Evolutionary conservation across 2,113 vertebrate species (phyloP), one percentile per base, ranked within the genome.

Genomic region (Apodemus sylvaticus): DNA sequence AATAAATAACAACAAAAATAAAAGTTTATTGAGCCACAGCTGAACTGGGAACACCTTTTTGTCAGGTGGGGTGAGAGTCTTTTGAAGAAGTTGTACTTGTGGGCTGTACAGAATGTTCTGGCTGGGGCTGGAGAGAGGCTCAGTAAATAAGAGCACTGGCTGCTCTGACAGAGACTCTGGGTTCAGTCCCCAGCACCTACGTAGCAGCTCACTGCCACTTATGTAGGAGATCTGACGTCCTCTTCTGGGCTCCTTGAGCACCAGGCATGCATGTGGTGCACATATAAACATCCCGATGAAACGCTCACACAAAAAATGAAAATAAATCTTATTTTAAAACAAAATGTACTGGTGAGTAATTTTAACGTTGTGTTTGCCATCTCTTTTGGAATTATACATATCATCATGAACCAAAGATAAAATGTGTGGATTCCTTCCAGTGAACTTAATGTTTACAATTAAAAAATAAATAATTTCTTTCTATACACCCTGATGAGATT

Each of bases 11-110:
- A 96, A 98, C n/a, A 71, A 68, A 99, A 98, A 97, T 98, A 98
- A 98, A 98, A 98, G 96, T 98, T 97, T 98, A 98, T 98, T 98
- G 98, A 98, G 98, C 98, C 98, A 98, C 97, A 98, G 97, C 93
- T 97, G 97, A 98, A 90, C 97, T 97, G 97, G 96, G 96, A 96
- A 97, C 96, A 95, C 97, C 94, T 98, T 96, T 98, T 96, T 98
- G 79, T 98, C 96, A 93, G 95, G 94, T 94, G 83, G 97, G 95
- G 94, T 90, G 91, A 97, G 94, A 73, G 95, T 95, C 93, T 74
- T 86, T 96, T 97, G 91, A 97, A 98, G 97, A 97, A 96, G 92
- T 64, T 82, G 73, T 89, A 93, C 78, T 88, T 51, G 20, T 94
- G 91, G 95, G 93, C 87, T 97, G 22, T 92, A 88, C 74, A 93